Conservation (phyloP, 2,113 vertebrate species). For the Chionodraco myersi region DNA sequence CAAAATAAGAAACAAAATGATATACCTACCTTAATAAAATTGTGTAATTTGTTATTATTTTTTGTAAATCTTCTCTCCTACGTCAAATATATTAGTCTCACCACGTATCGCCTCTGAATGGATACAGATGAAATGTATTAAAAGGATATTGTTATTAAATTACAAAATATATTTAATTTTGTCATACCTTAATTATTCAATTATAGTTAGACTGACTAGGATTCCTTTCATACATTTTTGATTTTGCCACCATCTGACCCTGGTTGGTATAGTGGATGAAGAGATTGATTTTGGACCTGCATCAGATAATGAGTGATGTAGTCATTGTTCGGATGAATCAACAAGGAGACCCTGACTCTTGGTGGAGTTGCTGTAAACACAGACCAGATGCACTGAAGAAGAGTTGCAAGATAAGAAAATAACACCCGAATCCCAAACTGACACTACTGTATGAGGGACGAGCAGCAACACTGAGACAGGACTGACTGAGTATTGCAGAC, state of each 20-base stretch:
- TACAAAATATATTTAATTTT: too few species aligned
- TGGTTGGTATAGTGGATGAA: background rate
- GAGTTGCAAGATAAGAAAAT: background rate
- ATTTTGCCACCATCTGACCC: too few species aligned
- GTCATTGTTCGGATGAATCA: slow-evolving; percentile 1
- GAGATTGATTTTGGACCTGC: background rate
- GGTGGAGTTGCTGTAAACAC: background rate
- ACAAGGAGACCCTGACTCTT: background rate
- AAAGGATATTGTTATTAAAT: too few species aligned
- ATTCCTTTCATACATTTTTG: too few species aligned
- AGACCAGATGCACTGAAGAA: slow-evolving; percentile 23
- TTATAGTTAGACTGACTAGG: too few species aligned
- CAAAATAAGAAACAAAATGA: background rate
- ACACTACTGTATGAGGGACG: background rate
- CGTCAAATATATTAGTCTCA: background rate
- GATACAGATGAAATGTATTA: background rate
- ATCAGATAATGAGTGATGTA: slow-evolving; percentile 2
- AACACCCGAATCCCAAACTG: background rate
- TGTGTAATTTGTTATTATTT: too few species aligned
- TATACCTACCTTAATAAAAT: too few species aligned
- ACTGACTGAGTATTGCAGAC: slow-evolving; percentile 36
- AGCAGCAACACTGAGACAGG: background rate
- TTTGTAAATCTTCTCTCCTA: background rate
- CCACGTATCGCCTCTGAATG: background rate
- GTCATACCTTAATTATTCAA: too few species aligned